Evolutionary conservation across 1,140 invertebrate genomes (phyloP).

Genomic region (Spodoptera litura): DNA sequence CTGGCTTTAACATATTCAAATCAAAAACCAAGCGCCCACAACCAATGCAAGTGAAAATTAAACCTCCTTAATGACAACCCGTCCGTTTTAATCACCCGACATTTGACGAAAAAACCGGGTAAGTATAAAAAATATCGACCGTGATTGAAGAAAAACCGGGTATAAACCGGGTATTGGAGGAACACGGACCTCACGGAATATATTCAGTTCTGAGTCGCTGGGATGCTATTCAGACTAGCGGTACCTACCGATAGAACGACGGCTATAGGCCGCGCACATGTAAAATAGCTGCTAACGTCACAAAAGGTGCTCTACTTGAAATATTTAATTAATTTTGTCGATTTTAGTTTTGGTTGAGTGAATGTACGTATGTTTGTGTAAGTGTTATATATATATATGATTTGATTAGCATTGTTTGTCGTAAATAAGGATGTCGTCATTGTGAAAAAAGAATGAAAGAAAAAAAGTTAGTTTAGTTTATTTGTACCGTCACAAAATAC

Average conservation of each 20-base stretch:
- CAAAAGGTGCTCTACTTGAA: conserved; percentile 71
- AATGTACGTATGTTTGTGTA: not conserved
- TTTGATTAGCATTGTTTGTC: too few species aligned
- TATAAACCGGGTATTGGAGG: conserved; percentile 42
- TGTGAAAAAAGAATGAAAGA: too few species aligned
- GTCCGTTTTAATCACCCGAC: conserved; percentile 36
- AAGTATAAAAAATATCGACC: conserved; percentile 65
- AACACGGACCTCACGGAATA: conserved; percentile 36
- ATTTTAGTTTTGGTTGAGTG: not conserved
- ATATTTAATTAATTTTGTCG: conserved; percentile 17
- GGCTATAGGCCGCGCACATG: conserved; percentile 81
- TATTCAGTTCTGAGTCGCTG: conserved; percentile 71
- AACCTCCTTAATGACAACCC: conserved; percentile 28
- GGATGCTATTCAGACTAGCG: conserved; percentile 78
- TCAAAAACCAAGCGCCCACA: not conserved
- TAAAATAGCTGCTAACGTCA: conserved; percentile 76
- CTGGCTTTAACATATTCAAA: not conserved
- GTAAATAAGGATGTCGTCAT: too few species aligned
- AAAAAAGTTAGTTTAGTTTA: too few species aligned
- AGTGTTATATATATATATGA: too few species aligned
- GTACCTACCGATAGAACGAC: conserved; percentile 81
- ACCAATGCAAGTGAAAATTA: conserved; percentile 24
- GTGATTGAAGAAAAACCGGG: conserved; percentile 67
- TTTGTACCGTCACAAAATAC: too few species aligned
- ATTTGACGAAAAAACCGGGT: conserved; percentile 29